These are phyloP conservation scores for Hirtodrosophila cameraria DNA, from an alignment of 2,888 invertebrate genomes.

Conservation along the genomic window DNA sequence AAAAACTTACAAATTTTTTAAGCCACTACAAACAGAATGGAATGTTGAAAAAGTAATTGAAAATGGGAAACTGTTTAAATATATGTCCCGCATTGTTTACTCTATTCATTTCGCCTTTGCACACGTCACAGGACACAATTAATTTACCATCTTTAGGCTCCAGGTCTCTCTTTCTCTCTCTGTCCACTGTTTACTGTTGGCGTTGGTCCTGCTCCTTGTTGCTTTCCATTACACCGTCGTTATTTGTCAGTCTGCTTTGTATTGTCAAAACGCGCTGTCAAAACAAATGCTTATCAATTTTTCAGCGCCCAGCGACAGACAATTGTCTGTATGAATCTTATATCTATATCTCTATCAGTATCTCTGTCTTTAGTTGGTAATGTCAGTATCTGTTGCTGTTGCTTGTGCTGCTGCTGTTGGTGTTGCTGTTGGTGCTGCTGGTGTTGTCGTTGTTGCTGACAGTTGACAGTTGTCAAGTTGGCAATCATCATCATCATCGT, in stretches of 20 bases:
- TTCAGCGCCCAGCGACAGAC: conserved; percentile 60
- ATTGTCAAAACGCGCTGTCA: conserved; percentile 75
- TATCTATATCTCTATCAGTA: conserved; percentile 15
- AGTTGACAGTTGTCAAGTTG: conserved; percentile 74
- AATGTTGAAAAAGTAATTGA: too few relatives aligned
- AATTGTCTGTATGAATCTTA: conserved; percentile 39
- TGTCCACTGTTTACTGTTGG: conserved; percentile 4
- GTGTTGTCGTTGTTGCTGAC: conserved; percentile 56
- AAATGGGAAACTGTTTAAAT: too few relatives aligned
- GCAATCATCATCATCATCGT: conserved; percentile 45
- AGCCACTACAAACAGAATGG: too few relatives aligned
- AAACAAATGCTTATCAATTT: conserved; percentile 76
- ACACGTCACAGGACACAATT: conserved; percentile 63
- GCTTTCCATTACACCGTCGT: conserved; percentile 45
- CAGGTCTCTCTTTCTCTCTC: too few relatives aligned
- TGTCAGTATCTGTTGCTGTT: conserved; percentile 13
- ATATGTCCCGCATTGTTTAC: neutral
- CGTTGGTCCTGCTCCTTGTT: neutral
- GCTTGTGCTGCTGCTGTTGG: too few relatives aligned
- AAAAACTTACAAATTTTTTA: too few relatives aligned
- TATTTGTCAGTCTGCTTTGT: conserved; percentile 68
- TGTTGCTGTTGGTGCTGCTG: conserved; percentile 51
- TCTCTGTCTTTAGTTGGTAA: conserved; percentile 2
- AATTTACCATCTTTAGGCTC: conserved; percentile 44
- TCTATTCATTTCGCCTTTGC: conserved; percentile 22